Evolutionary conservation across 2,113 vertebrate genomes (phyloP).

Genomic region (Quiscalus mexicanus): DNA sequence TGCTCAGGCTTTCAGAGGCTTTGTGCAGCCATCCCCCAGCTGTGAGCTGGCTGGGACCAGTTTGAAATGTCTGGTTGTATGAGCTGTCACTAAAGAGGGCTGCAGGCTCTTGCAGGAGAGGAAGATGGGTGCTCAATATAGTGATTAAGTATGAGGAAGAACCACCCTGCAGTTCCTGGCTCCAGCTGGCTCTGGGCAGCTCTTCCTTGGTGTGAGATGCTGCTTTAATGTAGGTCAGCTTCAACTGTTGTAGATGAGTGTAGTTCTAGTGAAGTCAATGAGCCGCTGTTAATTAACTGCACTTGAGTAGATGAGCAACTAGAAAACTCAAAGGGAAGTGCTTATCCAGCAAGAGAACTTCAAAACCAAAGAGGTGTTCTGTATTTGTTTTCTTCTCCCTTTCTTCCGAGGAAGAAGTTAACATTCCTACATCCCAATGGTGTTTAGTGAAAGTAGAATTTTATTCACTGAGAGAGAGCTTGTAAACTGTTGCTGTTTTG

Average conservation of each 20-base stretch:
- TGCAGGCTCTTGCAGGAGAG: not conserved
- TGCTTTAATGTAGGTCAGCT: not conserved
- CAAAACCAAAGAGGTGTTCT: not conserved
- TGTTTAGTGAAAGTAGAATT: constrained; percentile 57
- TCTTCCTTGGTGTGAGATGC: not conserved
- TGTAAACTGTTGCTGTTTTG: constrained; percentile 61
- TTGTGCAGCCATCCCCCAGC: not conserved
- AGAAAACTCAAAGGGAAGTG: not conserved
- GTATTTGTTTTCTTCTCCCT: not conserved
- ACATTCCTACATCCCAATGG: constrained; percentile 7
- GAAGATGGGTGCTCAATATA: not conserved
- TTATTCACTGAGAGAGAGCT: constrained; percentile 37
- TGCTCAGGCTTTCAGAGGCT: not conserved
- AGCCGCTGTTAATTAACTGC: not conserved
- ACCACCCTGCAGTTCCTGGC: not conserved
- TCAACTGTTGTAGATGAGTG: not conserved
- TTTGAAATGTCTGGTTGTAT: not conserved
- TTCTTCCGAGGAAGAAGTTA: constrained; percentile 28
- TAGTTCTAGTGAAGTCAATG: not conserved
- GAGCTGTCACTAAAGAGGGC: not conserved
- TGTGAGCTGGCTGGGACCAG: not conserved
- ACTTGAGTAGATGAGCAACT: constrained; percentile 4
- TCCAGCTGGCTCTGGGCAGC: not conserved
- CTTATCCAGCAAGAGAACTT: not conserved
- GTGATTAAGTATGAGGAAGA: not conserved